Evolutionary conservation across 2,888 invertebrate genomes (phyloP).

Genomic region (Helobdella robusta): DNA sequence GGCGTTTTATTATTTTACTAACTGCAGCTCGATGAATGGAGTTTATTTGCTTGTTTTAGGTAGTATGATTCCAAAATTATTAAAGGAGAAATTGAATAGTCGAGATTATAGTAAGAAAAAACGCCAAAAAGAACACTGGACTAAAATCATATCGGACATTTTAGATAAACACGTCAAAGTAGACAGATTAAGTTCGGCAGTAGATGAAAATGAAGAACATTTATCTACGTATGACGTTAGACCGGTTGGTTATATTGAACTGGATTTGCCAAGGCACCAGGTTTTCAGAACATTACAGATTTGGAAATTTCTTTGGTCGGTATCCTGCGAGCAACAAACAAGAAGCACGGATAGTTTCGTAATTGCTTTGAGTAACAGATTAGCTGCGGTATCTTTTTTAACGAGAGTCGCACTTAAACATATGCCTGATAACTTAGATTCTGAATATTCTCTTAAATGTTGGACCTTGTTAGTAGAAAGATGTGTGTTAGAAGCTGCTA

Average conservation of each 20-base stretch:
- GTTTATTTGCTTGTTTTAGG: slow-evolving; percentile 25
- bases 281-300: slow-evolving; percentile 30
- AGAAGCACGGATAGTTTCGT: slow-evolving; percentile 34
- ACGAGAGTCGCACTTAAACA: slow-evolving; percentile 32
- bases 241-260: slow-evolving; percentile 35
- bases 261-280: slow-evolving; percentile 33
- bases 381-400: slow-evolving; percentile 35
- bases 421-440: slow-evolving; percentile 31
- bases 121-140: slow-evolving; percentile 30
- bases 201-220: slow-evolving; percentile 32
- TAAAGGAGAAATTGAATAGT: slow-evolving; percentile 26
- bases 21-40: slow-evolving; percentile 29
- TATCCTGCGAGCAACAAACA: slow-evolving; percentile 36
- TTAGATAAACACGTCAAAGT: slow-evolving; percentile 36
- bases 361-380: slow-evolving; percentile 34
- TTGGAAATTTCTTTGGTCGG: slow-evolving; percentile 37
- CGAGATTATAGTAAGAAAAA: not conserved
- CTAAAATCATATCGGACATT: slow-evolving; percentile 35
- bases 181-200: slow-evolving; percentile 32
- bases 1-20: slow-evolving; percentile 28
- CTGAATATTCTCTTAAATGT: slow-evolving; percentile 32
- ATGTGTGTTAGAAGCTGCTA: slow-evolving; percentile 35
- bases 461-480: slow-evolving; percentile 37
- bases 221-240: slow-evolving; percentile 37
- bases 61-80: slow-evolving; percentile 31